Base-by-base conservation (phyloP, 2,113 vertebrate genomes). In the Ictidomys tridecemlineatus region DNA sequence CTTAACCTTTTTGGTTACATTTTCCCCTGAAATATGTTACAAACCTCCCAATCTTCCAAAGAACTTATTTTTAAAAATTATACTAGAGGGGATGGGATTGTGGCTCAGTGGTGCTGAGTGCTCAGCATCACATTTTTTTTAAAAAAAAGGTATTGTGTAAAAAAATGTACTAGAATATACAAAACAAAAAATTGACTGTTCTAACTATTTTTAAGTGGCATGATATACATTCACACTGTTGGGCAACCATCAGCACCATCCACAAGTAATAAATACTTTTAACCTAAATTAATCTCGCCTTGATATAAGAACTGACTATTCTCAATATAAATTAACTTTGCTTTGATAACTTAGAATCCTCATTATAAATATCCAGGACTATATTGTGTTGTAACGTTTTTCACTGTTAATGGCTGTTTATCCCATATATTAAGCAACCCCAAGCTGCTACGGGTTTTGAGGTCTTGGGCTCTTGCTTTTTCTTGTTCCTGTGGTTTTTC, bases 351-450 rank as follows among this genome's bases (percentile, higher is more conserved):
- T 88, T 45, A 0, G 7, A 8, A 1, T 34, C 28, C 0, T 78
- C 3, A 1, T 39, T 69, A 2, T 24, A 26, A 37, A 13, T 11
- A 48, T 67, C 17, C 67, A 70, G 34, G 2, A 22, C 17, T 8
- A 2, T 0, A 1, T 2, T 18, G 28, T 17, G 1, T 11, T 8
- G 2, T 26, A 2, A n/a, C 9, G 2, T 26, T 18, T 13, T 53
- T 26, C 63, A 3, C 4, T 45, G 83, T 58, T 14, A 7, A 8
- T 56, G 34, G 3, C 12, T n/a, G 2, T 39, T 70, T 34, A n/a
- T 0, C 5, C 4, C 7, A 1, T 3, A 7, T 2, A 5, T 5
- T 14, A 53, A 74, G 58, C 2, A 48, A 48, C 18, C 42, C 37
- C 30, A 4, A n/a, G 28, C 30, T 70, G 42, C 51, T 26, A 2